Percentiles rank a stretch among this genome's conserved stretches.
Evolutionary conservation across 1,140 invertebrate species (phyloP).

Genomic region (Caerostris extrusa): DNA sequence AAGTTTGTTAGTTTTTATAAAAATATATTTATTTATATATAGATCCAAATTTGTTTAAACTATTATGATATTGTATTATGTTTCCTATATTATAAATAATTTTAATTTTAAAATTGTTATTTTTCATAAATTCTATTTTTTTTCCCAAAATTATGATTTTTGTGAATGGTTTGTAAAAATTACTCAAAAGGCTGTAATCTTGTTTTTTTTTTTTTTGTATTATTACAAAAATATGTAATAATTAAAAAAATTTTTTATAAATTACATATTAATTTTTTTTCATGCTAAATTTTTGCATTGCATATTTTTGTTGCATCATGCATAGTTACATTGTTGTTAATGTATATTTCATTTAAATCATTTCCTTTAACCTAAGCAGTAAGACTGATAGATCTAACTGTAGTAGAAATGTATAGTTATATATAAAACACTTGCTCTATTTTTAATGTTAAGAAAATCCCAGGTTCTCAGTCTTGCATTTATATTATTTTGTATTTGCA

Average conservation of each 20-base stretch:
- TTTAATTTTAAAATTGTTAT: too few relatives aligned
- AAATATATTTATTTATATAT: too few relatives aligned
- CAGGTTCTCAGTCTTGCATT: too few relatives aligned
- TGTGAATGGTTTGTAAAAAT: neutral
- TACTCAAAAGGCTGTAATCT: neutral
- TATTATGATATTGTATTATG: too few relatives aligned
- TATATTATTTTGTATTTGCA: too few relatives aligned
- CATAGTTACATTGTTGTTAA: neutral
- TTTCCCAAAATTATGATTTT: neutral
- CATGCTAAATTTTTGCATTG: neutral
- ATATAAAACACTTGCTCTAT: neutral
- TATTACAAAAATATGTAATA: neutral
- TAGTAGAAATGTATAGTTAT: neutral
- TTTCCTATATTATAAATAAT: too few relatives aligned
- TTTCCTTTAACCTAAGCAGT: neutral
- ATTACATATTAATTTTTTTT: neutral
- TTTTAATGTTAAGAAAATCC: neutral
- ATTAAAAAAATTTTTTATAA: neutral
- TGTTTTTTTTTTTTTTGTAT: too few relatives aligned
- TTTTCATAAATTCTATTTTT: too few relatives aligned
- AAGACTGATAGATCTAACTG: neutral
- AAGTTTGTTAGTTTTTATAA: too few relatives aligned
- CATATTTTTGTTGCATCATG: neutral
- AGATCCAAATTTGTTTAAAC: too few relatives aligned
- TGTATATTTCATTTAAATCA: conserved; percentile 5